Percentiles rank a stretch among this genome's conserved stretches.
These are phyloP conservation scores for Amiota mariae DNA, from an alignment of 2,888 invertebrate genomes.

Conservation along the genomic window DNA sequence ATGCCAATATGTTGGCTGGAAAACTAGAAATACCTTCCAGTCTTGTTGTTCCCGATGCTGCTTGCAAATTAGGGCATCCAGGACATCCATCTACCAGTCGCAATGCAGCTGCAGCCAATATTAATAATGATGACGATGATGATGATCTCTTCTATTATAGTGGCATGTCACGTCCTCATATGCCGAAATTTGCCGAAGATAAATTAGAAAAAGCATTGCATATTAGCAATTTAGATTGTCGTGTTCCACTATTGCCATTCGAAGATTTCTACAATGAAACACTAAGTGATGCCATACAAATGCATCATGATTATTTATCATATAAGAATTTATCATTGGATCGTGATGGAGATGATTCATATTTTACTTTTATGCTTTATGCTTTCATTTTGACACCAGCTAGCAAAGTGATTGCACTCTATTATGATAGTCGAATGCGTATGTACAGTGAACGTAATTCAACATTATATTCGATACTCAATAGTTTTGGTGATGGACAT, in stretches of 20 bases:
- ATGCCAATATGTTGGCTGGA: constrained; percentile 91
- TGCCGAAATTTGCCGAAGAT: constrained; percentile 73
- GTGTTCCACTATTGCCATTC: constrained; percentile 87
- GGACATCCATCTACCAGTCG: neutral
- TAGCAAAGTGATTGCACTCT: constrained; percentile 91
- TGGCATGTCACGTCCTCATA: constrained; percentile 61
- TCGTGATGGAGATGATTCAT: constrained; percentile 73
- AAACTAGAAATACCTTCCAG: constrained; percentile 80
- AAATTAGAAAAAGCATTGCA: constrained; percentile 80
- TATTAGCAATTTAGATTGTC: constrained; percentile 79
- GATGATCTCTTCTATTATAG: constrained; percentile 72
- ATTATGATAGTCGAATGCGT: constrained; percentile 94
- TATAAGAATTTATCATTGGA: constrained; percentile 80
- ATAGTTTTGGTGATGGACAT: constrained; percentile 87
- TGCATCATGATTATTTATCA: constrained; percentile 94
- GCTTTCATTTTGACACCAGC: constrained; percentile 93
- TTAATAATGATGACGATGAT: constrained; percentile 61
- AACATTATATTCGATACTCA: constrained; percentile 82
- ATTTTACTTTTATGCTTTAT: constrained; percentile 92
- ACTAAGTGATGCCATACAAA: constrained; percentile 92
- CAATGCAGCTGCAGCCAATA: neutral
- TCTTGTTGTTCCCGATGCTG: constrained; percentile 30
- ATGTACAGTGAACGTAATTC: constrained; percentile 95
- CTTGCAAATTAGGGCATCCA: constrained; percentile 36
- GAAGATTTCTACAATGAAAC: constrained; percentile 96